Percentiles rank a stretch among this genome's conserved stretches.
These are phyloP conservation scores for Heliornis fulica DNA, from an alignment of 2,113 vertebrate genomes.

Conservation along the genomic window DNA sequence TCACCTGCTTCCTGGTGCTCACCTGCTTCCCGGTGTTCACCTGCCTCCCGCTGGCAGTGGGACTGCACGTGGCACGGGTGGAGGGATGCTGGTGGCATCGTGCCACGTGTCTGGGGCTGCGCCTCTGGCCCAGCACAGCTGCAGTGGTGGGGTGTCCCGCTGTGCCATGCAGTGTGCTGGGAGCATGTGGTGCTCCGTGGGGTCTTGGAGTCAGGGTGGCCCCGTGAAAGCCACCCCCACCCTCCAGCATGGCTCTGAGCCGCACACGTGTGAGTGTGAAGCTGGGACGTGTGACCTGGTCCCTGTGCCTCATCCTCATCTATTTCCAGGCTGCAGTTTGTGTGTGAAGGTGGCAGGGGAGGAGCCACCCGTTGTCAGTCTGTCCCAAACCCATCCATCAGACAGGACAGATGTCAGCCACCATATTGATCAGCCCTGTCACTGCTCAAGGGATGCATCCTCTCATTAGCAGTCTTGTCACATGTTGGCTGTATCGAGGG, in stretches of 20 bases:
- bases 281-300: not conserved
- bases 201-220: fast-evolving
- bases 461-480: not conserved
- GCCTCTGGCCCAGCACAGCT: not conserved
- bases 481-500: not conserved
- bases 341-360: not conserved
- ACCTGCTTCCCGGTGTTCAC: not conserved
- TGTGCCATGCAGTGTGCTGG: not conserved
- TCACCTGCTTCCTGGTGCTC: not conserved
- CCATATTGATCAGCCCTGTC: not conserved
- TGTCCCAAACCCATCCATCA: not conserved
- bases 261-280: fast-evolving
- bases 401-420: too few species aligned
- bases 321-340: not conserved
- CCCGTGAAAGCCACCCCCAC: fast-evolving
- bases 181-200: fast-evolving
- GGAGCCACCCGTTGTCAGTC: not conserved
- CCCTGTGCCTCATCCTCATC: too few species aligned
- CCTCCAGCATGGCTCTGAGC: not conserved
- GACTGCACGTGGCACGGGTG: fast-evolving
- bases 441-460: not conserved
- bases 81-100: not conserved
- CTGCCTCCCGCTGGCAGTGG: not conserved
- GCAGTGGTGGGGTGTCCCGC: fast-evolving
- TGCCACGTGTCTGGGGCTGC: not conserved